Percentiles rank a stretch among this genome's conserved stretches.
Evolutionary conservation across 2,797 vertebrate genomes (phyloP).

Genomic region (Hipposideros larvatus): DNA sequence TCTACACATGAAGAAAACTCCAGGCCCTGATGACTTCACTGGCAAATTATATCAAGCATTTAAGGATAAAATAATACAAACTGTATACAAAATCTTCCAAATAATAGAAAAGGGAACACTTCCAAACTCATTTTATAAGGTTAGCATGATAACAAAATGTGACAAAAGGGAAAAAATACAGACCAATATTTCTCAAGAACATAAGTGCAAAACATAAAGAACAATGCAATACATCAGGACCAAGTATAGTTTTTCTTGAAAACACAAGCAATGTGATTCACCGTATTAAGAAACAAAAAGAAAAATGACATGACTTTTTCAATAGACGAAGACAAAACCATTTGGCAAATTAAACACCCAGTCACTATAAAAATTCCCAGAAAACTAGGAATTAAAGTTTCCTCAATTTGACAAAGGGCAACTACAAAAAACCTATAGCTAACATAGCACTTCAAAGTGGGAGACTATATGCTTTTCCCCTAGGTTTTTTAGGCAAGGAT

Average conservation of each 20-base stretch:
- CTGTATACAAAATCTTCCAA: background rate
- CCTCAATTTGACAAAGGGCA: background rate
- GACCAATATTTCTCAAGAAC: background rate
- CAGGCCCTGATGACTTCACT: background rate
- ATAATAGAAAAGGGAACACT: background rate
- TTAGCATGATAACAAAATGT: background rate
- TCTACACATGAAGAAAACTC: background rate
- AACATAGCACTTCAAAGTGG: background rate
- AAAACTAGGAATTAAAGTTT: background rate
- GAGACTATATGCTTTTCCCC: background rate
- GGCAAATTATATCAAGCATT: background rate
- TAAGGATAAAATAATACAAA: conserved; percentile 11
- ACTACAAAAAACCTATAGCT: background rate
- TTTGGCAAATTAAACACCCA: conserved; percentile 26
- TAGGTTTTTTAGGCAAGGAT: background rate
- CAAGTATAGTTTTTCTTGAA: background rate
- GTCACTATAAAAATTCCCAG: background rate
- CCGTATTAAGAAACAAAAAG: conserved; percentile 5
- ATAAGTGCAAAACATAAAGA: background rate
- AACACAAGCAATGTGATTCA: conserved; percentile 6
- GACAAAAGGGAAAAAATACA: background rate
- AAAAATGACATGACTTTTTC: background rate
- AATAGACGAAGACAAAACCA: background rate
- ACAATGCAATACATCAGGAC: background rate
- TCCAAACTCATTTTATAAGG: background rate